Conservation (phyloP, 2,113 vertebrate genomes). For the Nanger granti region DNA sequence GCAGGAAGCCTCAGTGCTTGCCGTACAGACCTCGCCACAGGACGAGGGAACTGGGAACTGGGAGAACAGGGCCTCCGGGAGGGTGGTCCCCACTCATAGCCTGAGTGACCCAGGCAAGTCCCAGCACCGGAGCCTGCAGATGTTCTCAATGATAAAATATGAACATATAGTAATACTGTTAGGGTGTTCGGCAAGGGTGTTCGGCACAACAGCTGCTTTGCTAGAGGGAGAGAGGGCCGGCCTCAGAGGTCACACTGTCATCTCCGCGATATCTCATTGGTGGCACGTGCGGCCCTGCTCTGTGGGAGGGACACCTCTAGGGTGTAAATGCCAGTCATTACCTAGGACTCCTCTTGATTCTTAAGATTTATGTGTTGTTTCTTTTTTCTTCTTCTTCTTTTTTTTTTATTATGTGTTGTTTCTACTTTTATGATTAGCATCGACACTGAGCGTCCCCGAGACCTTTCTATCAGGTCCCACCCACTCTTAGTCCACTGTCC, state of each 20-base stretch:
- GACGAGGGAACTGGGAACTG: neutral
- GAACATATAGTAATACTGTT: neutral
- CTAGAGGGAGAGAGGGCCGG: neutral
- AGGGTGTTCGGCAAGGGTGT: neutral
- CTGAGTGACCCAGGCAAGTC: neutral
- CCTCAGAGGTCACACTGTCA: neutral
- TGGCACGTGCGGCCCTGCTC: neutral
- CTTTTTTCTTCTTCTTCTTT: too few relatives aligned
- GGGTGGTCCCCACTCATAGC: neutral
- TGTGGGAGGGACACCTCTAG: neutral
- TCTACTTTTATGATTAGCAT: neutral
- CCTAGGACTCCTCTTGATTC: neutral
- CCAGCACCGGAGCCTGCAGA: neutral
- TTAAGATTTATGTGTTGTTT: neutral
- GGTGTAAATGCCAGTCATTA: neutral
- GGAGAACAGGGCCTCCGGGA: neutral
- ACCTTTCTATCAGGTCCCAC: neutral
- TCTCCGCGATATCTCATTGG: neutral
- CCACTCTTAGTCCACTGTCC: neutral
- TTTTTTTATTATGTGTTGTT: too few relatives aligned
- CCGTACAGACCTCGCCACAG: fast-evolving
- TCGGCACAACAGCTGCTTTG: neutral
- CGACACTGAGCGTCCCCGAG: fast-evolving
- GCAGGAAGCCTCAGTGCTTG: neutral
- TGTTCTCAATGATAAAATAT: neutral